Base-by-base conservation (phyloP, 2,113 vertebrate species). In the Clarias gariepinus region DNA sequence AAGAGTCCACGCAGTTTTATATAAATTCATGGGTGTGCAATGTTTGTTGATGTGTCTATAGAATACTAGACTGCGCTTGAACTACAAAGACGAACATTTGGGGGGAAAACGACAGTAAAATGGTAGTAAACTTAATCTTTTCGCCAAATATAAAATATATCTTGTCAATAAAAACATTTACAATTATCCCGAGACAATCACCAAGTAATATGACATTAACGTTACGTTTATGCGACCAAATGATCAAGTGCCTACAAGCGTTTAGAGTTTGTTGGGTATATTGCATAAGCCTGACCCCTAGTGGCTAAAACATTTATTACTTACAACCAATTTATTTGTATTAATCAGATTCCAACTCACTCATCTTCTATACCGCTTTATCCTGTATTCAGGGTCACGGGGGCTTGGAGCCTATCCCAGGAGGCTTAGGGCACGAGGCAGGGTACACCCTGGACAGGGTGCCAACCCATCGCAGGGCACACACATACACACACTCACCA, bases 221-320 rank as follows among this genome's bases (percentile, higher is more conserved):
- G n/a, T 64, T 52, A 8, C 3, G 23, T 55, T 85, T 79, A 61
- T 33, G 73, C 9, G 16, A 8, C 7, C 63, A 80, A 69, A 86
- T 86, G 74, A 53, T 77, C 73, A 8, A 78, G 16, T n/a, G 41
- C 73, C 23, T 33, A 57, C 53, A 36, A 10, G 33, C 23, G 77
- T 9, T 84, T 85, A 36, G 0, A 66, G 7, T 86, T 77, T 77
- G 18, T 79, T 87, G 52, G 52, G 69, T 90, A 83, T 80, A 60
- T 79, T 88, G 83, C 74, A 85, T 41, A 84, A 83, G 57, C 66
- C 85, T 88, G 82, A 61, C 87, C 84, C 41, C 82, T 77, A 83
- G 33, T 79, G 89, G 84, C 13, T 64, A 18, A 81, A 57, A 74
- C 10, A 53, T 41, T 8, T 25, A 73, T 63, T 77, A 82, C 69